Evolutionary conservation across 2,113 vertebrate genomes (phyloP), one percentile per base, ranked within the genome.

Genomic region (Chaenocephalus aceratus): DNA sequence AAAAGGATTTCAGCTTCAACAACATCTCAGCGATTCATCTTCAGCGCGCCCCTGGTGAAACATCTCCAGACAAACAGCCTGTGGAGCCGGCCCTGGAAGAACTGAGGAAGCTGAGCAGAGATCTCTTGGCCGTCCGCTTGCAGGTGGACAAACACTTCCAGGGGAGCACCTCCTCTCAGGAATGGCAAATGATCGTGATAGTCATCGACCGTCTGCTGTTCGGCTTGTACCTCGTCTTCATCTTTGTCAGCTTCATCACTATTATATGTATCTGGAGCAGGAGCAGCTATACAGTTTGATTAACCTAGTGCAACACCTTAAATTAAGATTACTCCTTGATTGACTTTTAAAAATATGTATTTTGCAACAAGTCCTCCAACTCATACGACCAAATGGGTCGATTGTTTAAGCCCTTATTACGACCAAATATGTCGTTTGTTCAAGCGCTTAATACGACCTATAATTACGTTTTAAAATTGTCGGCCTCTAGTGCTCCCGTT

Each of bases 131-230:
- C 52, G 85, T 94, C 62, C 89, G 90, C 11, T 58, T 57, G 5
- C 82, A 90, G 61, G 5, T 93, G 61, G 93, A 92, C 41, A 82
- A 87, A 21, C 75, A 89, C 46, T 63, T 83, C 16, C 44, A 71
- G 3, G 80, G 65, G 2, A 72, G 26, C 63, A 46, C 71, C 3
- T 63, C 12, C n/a, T 12, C 62, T 0, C 14, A 93, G 61, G 93
- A 94, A 18, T 95, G 94, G 91, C 44, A 78, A 26, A 87, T 80
- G 89, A 79, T 92, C 0, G 87, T 90, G 26, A 60, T 78, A 4
- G 87, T 95, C 53, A 70, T 94, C 0, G 93, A 95, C 60, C 88
- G 92, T 0, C 49, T 93, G 21, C 85, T 95, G 48, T 93, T 95
- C 2, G 18, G 58, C 52, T 14, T 90, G 21, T 95, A 95, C 66